Conservation (phyloP, 2,888 invertebrate genomes). For the Fissipunctia ypsillon region DNA sequence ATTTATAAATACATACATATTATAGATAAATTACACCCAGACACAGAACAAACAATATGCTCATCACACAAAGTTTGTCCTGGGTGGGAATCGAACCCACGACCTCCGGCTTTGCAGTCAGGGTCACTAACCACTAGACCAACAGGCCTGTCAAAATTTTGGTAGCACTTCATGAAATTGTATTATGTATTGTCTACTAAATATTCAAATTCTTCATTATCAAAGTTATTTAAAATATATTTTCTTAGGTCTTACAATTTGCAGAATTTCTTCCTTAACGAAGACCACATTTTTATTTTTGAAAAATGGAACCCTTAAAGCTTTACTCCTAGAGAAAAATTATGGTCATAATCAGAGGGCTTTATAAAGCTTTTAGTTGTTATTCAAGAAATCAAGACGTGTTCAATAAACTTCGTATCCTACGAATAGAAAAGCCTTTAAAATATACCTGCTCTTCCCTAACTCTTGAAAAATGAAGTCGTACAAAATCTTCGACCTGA, state of each 20-base stretch:
- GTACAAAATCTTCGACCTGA: conserved; percentile 18
- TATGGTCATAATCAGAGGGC: background rate
- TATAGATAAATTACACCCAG: too few species aligned
- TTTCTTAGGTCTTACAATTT: conserved; percentile 4
- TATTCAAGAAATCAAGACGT: background rate
- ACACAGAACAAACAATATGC: too few species aligned
- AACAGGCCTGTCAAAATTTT: too few species aligned
- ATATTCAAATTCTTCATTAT: conserved; percentile 2
- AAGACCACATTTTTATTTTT: background rate
- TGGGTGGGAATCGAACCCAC: too few species aligned
- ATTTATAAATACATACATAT: too few species aligned
- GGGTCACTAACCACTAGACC: too few species aligned
- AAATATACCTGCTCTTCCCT: conserved; percentile 17
- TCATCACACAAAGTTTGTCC: too few species aligned
- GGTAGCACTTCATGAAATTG: background rate
- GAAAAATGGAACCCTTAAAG: background rate
- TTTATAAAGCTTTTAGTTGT: background rate
- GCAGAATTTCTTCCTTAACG: background rate
- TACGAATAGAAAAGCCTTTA: conserved; percentile 9
- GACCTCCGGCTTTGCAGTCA: too few species aligned
- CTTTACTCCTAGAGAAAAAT: background rate
- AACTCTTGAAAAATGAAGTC: conserved; percentile 29
- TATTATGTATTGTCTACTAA: background rate
- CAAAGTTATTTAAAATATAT: background rate
- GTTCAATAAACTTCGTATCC: background rate